phyloP scores from a whole-genome alignment of 1,140 invertebrate genomes.

The Bombus soroeensis region DNA sequence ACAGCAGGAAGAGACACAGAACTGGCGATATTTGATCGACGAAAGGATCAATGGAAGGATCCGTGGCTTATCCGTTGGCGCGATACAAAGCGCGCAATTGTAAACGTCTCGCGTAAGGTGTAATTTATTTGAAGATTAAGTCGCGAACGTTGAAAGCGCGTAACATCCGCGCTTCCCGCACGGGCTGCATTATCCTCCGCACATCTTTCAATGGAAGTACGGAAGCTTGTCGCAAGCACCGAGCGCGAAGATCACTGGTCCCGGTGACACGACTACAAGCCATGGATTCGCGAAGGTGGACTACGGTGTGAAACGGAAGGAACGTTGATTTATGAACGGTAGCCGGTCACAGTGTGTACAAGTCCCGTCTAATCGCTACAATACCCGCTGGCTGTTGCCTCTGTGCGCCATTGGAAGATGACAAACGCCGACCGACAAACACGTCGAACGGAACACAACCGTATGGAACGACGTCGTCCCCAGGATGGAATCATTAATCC shows the following conservation, averaged over 20 bases:
- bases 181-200: neutral
- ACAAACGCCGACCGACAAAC: constrained; percentile 8
- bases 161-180: no score
- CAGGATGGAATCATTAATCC: constrained; percentile 73
- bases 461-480: neutral
- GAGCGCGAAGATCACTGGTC: constrained; percentile 15
- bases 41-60: no score
- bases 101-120: neutral
- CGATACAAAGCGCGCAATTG: neutral
- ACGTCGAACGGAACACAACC: constrained; percentile 22
- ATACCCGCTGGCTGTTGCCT: constrained; percentile 25
- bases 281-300: neutral
- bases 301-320: constrained; percentile 63
- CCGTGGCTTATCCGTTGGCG: neutral
- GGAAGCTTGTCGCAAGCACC: neutral
- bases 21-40: neutral
- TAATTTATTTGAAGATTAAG: neutral
- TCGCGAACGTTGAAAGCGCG: neutral
- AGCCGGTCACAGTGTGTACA: constrained; percentile 7
- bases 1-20: no score
- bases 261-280: constrained; percentile 4
- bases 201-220: neutral
- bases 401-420: constrained; percentile 7
- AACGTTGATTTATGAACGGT: constrained; percentile 74
- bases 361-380: constrained; percentile 61